These are phyloP conservation scores for Camponotus pennsylvanicus DNA, from an alignment of 1,140 invertebrate species.

Conservation along the genomic window DNA sequence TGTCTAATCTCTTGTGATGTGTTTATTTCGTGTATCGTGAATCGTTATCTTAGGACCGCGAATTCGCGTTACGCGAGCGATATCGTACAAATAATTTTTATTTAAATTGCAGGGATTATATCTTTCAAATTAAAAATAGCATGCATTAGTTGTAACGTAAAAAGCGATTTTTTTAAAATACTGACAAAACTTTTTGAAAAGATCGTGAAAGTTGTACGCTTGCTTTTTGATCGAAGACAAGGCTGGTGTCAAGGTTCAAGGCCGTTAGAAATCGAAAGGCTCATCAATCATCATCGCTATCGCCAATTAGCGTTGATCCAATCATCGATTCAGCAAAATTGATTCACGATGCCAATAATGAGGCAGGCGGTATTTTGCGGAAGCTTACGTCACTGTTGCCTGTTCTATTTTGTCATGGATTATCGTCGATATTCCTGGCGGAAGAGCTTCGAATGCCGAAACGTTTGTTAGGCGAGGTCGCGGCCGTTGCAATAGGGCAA, in stretches of 20 bases:
- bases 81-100: background rate
- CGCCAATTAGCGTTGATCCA: slow-evolving; percentile 63
- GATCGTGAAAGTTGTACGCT: slow-evolving; percentile 18
- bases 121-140: background rate
- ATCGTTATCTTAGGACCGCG: background rate
- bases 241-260: slow-evolving; percentile 56
- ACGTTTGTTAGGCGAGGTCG: slow-evolving; percentile 49
- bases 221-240: slow-evolving; percentile 18
- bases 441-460: slow-evolving; percentile 17
- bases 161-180: background rate
- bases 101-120: background rate
- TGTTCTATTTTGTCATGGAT: slow-evolving; percentile 33
- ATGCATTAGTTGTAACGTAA: background rate
- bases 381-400: slow-evolving; percentile 39
- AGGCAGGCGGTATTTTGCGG: slow-evolving; percentile 8
- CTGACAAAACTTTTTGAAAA: background rate
- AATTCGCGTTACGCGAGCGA: background rate
- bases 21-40: slow-evolving; percentile 4
- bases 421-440: background rate
- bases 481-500: slow-evolving; percentile 44
- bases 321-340: slow-evolving; percentile 61
- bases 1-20: slow-evolving; percentile 23
- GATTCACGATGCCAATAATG: slow-evolving; percentile 36
- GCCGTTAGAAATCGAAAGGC: slow-evolving; percentile 65
- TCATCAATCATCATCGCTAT: slow-evolving; percentile 71